A percentile compares a stretch with the other conserved stretches of the same genome.
Evolutionary conservation across 35 echinoderm and acorn worm species (phyloP).

Genomic region (Hemicentrotus pulcherrimus): DNA sequence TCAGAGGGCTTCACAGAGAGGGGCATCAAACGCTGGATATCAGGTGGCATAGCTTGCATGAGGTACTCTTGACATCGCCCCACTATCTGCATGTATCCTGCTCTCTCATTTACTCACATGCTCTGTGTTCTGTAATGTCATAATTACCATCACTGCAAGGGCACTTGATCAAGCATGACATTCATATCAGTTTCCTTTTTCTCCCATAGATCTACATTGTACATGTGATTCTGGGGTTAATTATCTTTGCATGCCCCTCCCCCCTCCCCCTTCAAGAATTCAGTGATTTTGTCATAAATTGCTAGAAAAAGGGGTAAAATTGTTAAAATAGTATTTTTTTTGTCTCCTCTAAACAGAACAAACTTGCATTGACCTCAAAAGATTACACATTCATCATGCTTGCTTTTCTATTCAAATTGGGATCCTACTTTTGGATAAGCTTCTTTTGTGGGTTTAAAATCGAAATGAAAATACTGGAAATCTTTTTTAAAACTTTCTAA

Average conservation of each 20-base stretch:
- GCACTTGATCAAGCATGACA: not conserved
- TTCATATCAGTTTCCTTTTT: not conserved
- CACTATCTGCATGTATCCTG: not conserved
- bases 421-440: not conserved
- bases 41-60: conserved; percentile 50
- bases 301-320: not conserved
- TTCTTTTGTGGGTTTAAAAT: not conserved
- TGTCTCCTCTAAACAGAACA: not conserved
- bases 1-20: not conserved
- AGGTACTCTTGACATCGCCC: conserved; percentile 18
- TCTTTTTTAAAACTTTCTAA: not conserved
- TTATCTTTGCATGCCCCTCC: not conserved
- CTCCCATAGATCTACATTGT: not conserved
- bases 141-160: not conserved
- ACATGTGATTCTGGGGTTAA: not conserved
- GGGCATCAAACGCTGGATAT: conserved; percentile 27
- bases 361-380: too few relatives aligned
- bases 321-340: too few relatives aligned
- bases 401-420: not conserved
- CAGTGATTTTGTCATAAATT: not conserved
- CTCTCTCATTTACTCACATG: not conserved
- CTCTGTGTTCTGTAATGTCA: not conserved
- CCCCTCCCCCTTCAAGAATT: not conserved
- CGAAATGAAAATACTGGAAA: too few relatives aligned
- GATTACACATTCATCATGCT: too few relatives aligned